Conservation (phyloP, 2,888 invertebrate species). For the Capitulum mitella region DNA sequence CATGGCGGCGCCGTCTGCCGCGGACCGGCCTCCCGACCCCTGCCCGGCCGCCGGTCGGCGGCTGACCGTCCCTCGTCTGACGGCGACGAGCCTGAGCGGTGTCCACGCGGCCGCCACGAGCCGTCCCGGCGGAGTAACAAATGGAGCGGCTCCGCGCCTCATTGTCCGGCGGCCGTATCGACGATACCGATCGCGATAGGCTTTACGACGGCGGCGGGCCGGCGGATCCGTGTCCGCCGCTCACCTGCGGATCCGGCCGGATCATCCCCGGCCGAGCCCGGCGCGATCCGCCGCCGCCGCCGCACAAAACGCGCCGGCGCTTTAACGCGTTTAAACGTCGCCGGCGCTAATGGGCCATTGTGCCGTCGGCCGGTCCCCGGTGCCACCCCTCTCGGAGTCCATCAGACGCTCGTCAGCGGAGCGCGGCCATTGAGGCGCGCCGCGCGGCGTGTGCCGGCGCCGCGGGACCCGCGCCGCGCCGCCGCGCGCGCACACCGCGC, state of each 20-base stretch:
- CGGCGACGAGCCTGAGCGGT: no score
- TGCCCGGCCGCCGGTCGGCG: no score
- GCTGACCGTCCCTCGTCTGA: no score
- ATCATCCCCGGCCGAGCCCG: background rate
- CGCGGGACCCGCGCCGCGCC: background rate
- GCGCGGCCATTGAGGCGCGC: background rate
- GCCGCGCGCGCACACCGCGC: background rate
- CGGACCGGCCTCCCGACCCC: no score
- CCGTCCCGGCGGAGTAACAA: background rate
- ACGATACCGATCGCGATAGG: background rate
- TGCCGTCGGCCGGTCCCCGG: background rate
- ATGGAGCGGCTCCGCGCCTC: background rate
- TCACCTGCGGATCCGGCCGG: background rate
- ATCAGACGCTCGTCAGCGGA: background rate
- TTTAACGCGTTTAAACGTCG: background rate
- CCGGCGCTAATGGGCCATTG: constrained; percentile 11
- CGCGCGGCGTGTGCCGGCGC: background rate
- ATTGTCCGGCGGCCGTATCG: background rate
- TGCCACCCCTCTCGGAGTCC: background rate
- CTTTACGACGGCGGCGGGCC: background rate
- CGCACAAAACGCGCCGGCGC: background rate
- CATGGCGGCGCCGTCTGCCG: no score
- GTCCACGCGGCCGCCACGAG: no score
- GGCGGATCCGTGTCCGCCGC: background rate
- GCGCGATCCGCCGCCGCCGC: background rate